These are phyloP conservation scores for Caenorhabditis panamensis DNA, from an alignment of 2,888 invertebrate genomes.

Conservation along the genomic window DNA sequence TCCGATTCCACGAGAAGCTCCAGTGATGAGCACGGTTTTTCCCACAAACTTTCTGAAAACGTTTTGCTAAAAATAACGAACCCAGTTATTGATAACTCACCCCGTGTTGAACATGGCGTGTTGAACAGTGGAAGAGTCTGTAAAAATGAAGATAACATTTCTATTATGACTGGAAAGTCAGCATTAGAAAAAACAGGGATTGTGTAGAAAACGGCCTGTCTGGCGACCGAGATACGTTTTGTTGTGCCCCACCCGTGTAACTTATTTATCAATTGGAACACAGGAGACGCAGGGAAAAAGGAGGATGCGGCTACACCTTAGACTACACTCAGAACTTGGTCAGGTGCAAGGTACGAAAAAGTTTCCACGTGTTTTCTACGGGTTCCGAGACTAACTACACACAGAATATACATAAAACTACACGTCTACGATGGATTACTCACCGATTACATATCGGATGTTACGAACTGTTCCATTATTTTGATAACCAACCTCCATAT, in stretches of 20 bases:
- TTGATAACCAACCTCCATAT: constrained; percentile 2
- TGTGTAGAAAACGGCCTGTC: neutral
- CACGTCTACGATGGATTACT: neutral
- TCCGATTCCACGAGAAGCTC: constrained; percentile 72
- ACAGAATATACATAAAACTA: neutral
- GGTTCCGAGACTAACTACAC: constrained; percentile 26
- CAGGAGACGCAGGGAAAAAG: constrained; percentile 33
- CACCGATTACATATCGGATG: neutral
- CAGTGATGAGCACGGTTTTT: constrained; percentile 66
- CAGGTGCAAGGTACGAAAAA: neutral
- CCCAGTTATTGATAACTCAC: neutral
- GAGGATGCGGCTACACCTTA: constrained; percentile 3
- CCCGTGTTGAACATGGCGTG: constrained; percentile 55
- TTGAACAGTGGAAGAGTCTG: neutral
- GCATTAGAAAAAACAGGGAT: neutral
- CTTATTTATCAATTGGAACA: constrained; percentile 7
- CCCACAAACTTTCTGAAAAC: constrained; percentile 70
- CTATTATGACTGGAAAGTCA: neutral
- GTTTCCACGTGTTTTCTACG: neutral
- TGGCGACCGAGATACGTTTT: neutral
- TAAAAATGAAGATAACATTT: neutral
- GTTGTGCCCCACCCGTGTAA: neutral
- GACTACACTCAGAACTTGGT: neutral
- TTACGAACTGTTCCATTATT: no score
- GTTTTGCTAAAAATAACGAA: neutral